Evolutionary conservation across 2,113 vertebrate genomes (phyloP), one percentile per base, ranked within the genome.

Genomic region (Cygnus buccinator): DNA sequence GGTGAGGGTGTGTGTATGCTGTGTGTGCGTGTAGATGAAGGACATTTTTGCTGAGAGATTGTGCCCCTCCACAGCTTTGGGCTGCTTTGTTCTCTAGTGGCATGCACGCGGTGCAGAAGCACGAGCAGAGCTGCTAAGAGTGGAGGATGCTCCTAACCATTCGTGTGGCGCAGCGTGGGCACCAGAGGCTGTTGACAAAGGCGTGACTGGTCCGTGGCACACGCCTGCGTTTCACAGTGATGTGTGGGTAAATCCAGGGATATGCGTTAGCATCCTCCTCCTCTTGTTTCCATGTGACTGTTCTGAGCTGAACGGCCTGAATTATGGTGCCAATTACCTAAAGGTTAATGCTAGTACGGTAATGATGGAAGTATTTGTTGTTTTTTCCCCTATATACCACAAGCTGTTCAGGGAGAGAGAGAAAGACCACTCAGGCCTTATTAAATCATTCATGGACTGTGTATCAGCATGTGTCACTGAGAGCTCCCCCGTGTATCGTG

Each of bases 311-410:
- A 73, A n/a, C 26, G 14, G 72, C 70, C 58, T 84, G 55, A 93
- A 79, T 94, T 94, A 89, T 41, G 57, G 35, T 71, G 59, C 59
- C 90, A 70, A 37, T 96, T 95, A 95, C 62, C 84, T 84, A 93
- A 96, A 96, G 93, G 88, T 92, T 96, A 96, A 83, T 67, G 77
- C 84, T 83, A 58, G 28, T 80, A 43, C 33, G 55, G 59, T 65
- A 50, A 29, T 57, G 43, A 75, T 68, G 16, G 58, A 85, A 83
- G 26, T 76, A 73, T 80, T 86, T 71, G 43, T 52, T 25, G 22
- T 93, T 92, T 74, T 70, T 25, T 23, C 26, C 59, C 76, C 48
- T 31, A n/a, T 41, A 16, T 72, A 55, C 54, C 54, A 67, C 31
- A 41, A n/a, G 41, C 57, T 76, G 81, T 87, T 93, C 67, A 29